Conservation (phyloP, 2,113 vertebrate genomes). For the Colinus virginianus region DNA sequence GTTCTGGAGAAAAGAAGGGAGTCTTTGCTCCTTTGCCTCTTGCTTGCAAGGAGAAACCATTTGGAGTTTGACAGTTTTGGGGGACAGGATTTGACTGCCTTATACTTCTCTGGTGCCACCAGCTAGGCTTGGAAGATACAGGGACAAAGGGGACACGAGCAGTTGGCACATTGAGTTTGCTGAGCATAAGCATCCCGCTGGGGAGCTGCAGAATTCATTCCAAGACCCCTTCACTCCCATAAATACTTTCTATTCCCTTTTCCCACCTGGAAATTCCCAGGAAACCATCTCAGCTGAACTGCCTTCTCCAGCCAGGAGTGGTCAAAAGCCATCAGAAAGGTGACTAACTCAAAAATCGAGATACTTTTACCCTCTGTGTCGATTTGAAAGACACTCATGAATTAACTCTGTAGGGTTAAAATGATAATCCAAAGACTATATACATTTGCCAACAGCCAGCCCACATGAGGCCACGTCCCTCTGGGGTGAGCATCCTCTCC, state of each 20-base stretch:
- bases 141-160: fast-evolving
- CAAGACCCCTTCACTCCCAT: neutral
- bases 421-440: neutral
- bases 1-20: neutral
- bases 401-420: neutral
- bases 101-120: neutral
- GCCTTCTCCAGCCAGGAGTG: no score
- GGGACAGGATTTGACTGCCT: neutral
- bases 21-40: neutral
- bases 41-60: neutral
- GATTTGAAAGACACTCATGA: neutral
- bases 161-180: fast-evolving
- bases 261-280: neutral
- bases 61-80: neutral
- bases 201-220: fast-evolving
- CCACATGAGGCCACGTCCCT: neutral
- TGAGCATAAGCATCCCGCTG: fast-evolving
- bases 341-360: neutral
- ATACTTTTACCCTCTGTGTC: fast-evolving
- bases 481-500: neutral
- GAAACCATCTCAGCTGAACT: neutral
- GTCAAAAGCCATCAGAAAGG: neutral
- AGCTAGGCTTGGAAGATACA: neutral
- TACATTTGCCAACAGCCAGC: neutral
- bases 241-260: neutral